phyloP scores from a whole-genome alignment of 1,140 invertebrate genomes.

The Drosophila carrolli region DNA sequence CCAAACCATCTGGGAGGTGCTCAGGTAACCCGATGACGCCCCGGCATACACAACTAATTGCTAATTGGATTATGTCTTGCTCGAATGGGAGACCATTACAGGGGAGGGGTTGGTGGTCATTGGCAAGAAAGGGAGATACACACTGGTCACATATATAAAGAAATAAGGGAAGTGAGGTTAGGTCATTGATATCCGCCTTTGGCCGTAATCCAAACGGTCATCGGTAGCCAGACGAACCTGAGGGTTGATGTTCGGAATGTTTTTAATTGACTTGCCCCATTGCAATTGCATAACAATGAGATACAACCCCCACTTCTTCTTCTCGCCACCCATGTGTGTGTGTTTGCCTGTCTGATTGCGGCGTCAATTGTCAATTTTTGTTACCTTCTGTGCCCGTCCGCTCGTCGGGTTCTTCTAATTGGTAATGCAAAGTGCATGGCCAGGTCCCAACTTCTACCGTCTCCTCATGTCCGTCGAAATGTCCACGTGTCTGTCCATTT shows the following conservation, averaged over 20 bases:
- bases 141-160: neutral
- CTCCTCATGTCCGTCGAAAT: neutral
- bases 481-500: slow-evolving; percentile 4
- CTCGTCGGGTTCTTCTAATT: slow-evolving; percentile 55
- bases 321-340: slow-evolving; percentile 5
- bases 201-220: slow-evolving; percentile 67
- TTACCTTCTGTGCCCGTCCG: slow-evolving; percentile 40
- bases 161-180: slow-evolving; percentile 41
- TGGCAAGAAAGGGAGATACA: slow-evolving; percentile 13
- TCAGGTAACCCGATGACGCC: slow-evolving; percentile 70
- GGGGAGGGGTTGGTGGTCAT: slow-evolving; percentile 6
- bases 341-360: slow-evolving; percentile 55
- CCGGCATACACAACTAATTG: slow-evolving; percentile 77
- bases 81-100: slow-evolving; percentile 22
- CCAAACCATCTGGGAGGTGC: slow-evolving; percentile 58
- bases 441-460: slow-evolving; percentile 30
- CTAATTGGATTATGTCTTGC: slow-evolving; percentile 81
- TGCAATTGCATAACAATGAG: slow-evolving; percentile 80
- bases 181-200: slow-evolving; percentile 78
- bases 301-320: slow-evolving; percentile 25
- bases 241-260: slow-evolving; percentile 49
- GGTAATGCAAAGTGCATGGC: slow-evolving; percentile 77
- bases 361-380: slow-evolving; percentile 72
- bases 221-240: slow-evolving; percentile 23
- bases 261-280: slow-evolving; percentile 74